These are phyloP conservation scores for Erythrolamprus reginae DNA, from an alignment of 2,113 vertebrate genomes.

Conservation along the genomic window DNA sequence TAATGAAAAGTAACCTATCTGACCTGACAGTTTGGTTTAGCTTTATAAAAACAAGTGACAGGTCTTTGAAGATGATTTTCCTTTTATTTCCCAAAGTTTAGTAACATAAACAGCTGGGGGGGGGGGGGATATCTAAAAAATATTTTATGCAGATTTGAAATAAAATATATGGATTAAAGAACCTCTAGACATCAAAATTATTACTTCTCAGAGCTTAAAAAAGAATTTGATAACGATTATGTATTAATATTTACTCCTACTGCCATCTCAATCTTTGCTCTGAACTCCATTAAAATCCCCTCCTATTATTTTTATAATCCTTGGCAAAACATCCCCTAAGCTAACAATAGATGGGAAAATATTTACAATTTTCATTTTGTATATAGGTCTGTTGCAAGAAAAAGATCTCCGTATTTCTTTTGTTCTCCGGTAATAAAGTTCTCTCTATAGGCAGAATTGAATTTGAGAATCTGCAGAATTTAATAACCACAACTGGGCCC, in stretches of 20 bases:
- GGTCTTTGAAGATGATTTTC: neutral
- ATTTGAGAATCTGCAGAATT: neutral
- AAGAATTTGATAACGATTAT: neutral
- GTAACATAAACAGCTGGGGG: neutral
- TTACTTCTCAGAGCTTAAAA: neutral
- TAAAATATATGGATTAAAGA: neutral
- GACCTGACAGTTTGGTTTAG: neutral
- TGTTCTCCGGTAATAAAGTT: neutral
- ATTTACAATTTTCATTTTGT: neutral
- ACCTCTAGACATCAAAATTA: neutral
- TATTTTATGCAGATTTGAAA: neutral
- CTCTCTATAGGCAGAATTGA: neutral
- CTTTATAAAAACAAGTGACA: neutral
- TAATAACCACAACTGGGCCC: no score
- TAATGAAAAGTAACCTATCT: neutral
- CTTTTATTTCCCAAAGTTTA: neutral
- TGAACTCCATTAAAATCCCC: neutral
- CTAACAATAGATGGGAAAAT: neutral
- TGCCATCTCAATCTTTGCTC: neutral
- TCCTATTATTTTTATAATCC: neutral
- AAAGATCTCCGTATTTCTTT: neutral
- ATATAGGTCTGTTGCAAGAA: neutral
- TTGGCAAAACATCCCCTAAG: neutral
- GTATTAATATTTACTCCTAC: neutral
- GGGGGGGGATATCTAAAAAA: neutral